phyloP scores from a whole-genome alignment of 2,113 vertebrate species.

The Thomomys bottae region DNA sequence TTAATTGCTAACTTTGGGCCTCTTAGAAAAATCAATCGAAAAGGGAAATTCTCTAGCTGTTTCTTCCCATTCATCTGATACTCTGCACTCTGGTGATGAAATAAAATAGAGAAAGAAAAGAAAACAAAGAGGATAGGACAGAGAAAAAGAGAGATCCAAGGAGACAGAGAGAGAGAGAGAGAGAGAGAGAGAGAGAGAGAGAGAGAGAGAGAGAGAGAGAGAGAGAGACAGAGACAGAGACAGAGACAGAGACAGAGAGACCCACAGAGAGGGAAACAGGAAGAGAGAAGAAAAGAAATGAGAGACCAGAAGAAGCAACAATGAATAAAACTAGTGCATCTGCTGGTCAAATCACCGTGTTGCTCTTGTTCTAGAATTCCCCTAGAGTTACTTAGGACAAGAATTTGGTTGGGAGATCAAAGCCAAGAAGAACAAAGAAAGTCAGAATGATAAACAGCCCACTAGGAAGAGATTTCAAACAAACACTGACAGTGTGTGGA shows the following conservation, averaged over 20 bases:
- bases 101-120: not conserved
- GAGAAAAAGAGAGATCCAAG: not conserved
- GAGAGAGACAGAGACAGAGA: not conserved
- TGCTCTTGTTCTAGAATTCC: conserved; percentile 66
- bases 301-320: not conserved
- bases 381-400: conserved; percentile 69
- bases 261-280: conserved; percentile 36
- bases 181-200: not conserved
- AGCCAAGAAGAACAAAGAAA: conserved; percentile 75
- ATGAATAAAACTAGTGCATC: conserved; percentile 36
- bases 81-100: conserved; percentile 53
- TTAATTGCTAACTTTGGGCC: conserved; percentile 57
- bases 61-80: conserved; percentile 52
- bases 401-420: conserved; percentile 76
- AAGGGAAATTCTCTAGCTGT: conserved; percentile 39
- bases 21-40: conserved; percentile 76
- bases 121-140: not conserved
- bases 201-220: not conserved
- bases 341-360: conserved; percentile 50
- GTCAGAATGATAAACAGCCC: conserved; percentile 78
- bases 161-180: not conserved
- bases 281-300: conserved; percentile 49
- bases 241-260: conserved; percentile 27
- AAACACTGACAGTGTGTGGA: conserved; percentile 68
- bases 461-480: conserved; percentile 72